Evolutionary conservation across 2,888 invertebrate species (phyloP).

Genomic region (Masnerella sp.): DNA sequence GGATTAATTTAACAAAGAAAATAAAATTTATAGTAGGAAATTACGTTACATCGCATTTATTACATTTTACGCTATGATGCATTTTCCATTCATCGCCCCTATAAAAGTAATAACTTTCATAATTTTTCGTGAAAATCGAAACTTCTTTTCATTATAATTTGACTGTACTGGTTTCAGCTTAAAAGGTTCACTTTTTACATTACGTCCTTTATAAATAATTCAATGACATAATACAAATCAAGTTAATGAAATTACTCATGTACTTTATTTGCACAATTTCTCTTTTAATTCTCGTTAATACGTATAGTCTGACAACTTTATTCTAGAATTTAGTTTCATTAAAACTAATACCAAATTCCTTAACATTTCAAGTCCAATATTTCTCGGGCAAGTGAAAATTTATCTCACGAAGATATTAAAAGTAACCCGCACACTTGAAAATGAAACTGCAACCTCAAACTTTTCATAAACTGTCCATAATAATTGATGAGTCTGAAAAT

Average conservation of each 20-base stretch:
- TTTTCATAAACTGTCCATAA: background rate
- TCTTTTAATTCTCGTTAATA: background rate
- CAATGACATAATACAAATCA: too few species aligned
- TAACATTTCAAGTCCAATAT: constrained; percentile 12
- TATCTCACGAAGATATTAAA: constrained; percentile 16
- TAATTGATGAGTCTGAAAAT: too few species aligned
- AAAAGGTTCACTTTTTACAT: too few species aligned
- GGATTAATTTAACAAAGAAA: background rate
- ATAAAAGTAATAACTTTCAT: background rate
- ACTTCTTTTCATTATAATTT: background rate
- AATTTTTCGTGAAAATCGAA: background rate
- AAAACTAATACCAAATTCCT: constrained; percentile 20
- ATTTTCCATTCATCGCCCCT: background rate
- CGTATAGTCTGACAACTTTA: background rate
- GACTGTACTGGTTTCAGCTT: too few species aligned
- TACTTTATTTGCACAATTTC: too few species aligned
- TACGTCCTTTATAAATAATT: too few species aligned
- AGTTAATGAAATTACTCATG: too few species aligned
- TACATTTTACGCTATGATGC: background rate
- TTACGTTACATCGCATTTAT: background rate
- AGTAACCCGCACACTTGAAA: constrained; percentile 9
- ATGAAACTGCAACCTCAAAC: constrained; percentile 12
- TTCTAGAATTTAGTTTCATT: constrained; percentile 20
- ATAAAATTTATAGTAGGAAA: background rate
- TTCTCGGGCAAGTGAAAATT: constrained; percentile 15